Base-by-base conservation (phyloP, 2,888 invertebrate genomes). In the Hirudinaria manillensis region DNA sequence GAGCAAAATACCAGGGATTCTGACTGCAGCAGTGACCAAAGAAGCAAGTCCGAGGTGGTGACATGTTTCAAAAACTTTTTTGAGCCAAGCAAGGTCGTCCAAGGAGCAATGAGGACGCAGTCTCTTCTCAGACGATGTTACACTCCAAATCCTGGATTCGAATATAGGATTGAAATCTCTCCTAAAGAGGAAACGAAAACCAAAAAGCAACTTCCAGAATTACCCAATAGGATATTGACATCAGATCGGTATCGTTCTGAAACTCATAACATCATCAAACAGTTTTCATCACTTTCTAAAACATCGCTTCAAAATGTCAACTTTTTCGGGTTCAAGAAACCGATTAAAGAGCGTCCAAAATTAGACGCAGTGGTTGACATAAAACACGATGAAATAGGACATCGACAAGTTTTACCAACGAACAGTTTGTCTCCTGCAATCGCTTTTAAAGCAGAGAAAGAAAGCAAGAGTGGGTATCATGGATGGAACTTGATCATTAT, bases 41-140 rank as follows among this genome's bases (percentile, higher is more conserved):
- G 13, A 6, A 61, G n/a, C 61, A 10, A 61, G 1, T 24, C 24
- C 24, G 61, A 61, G 21, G 29, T 29, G 61, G 24, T 61, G 29
- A 29, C 24, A 4, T 27, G 24, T 27, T 13, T 61, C 61, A 45
- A 45, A 45, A 45, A 45, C 13, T 16, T 45, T 45, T 45, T 45
- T 45, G 61, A 61, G 24, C 29, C 61, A 61, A 27, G 24, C 61
- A 61, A 61, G 61, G 24, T 29, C 24, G 61, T 61, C 61, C 61
- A 7, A 29, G 24, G 24, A 24, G 61, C 29, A 27, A 13, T 61
- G 7, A 61, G 61, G 29, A 61, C 61, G 13, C 61, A 61, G 24
- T 61, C 61, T 29, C 29, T 61, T 27, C 61, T 61, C 7, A 2
- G 61, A 29, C 61, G 61, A 27, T 61, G 24, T 29, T 24, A 24